Evolutionary conservation across 2,888 invertebrate genomes (phyloP), one percentile per base, ranked within the genome.

Genomic region (Flexamia atlantica): DNA sequence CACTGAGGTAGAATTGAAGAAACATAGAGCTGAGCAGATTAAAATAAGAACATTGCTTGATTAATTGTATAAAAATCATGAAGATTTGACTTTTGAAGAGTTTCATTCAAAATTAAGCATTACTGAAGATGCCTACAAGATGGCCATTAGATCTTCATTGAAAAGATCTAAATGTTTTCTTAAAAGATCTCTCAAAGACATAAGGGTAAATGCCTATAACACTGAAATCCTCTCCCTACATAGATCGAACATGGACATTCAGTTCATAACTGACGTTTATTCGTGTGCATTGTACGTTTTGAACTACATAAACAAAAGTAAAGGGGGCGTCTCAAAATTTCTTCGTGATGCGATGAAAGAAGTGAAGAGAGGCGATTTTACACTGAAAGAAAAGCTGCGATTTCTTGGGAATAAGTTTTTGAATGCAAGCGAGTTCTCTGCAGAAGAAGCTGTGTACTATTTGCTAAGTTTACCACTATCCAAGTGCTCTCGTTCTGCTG

Each of bases 191-290:
- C 88, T 53, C 4, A 53, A 5, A 23, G 53, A 53, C 5, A 17
- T 14, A 76, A 20, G 79, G 87, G 12, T 87, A 86, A 87, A 46
- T 85, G 30, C 87, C 88, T n/a, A 88, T 23, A 53, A 53, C 10
- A 20, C 53, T 7, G 53, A 53, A 53, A 53, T 46, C 46, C 46
- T 46, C 12, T 53, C 53, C 1, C 53, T 53, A 4, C 64, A 64
- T 28, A 64, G 64, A 64, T 64, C 64, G 0, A 64, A 89, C 60
- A 87, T 88, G 86, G 89, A 89, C 79, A 86, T 89, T n/a, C 89
- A 89, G 64, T 88, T 64, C 28, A 64, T 64, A 2, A 64, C 64
- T 28, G 64, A 64, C 30, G 30, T 30, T 28, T 64, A 64, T 64
- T 64, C 64, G 12, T 64, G 64, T 64, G 64, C 87, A 84, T 85